Conservation (phyloP, 2,888 invertebrate species). For the Steromphala cineraria region DNA sequence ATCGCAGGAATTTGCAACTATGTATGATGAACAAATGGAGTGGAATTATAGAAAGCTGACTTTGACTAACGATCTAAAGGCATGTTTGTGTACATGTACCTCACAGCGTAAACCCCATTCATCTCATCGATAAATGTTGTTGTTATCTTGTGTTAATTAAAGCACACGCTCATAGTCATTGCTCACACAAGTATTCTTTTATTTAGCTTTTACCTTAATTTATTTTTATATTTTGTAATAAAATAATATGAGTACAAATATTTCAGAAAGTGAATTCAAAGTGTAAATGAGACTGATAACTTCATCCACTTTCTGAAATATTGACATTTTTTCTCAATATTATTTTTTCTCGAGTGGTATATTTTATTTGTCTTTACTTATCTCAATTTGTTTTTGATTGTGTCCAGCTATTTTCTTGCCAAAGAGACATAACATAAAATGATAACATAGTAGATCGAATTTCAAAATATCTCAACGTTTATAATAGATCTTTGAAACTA, state of each 20-base stretch:
- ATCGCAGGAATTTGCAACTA: no score
- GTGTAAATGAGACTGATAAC: background rate
- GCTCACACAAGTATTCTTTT: no score
- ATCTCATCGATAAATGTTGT: background rate
- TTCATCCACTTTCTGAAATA: constrained; percentile 3
- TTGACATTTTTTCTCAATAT: background rate
- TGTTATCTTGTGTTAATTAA: background rate
- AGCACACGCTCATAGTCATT: no score
- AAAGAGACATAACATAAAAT: background rate
- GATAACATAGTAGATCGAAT: background rate
- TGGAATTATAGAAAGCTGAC: no score
- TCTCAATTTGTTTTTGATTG: background rate
- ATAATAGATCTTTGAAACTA: no score
- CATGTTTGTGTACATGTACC: no score
- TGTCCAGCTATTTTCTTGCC: background rate
- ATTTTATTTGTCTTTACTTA: background rate
- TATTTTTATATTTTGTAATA: no score
- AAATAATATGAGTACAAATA: no score
- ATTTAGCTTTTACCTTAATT: no score
- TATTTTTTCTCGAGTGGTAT: background rate
- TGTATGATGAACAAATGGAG: no score
- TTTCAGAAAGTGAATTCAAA: background rate
- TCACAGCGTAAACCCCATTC: no score
- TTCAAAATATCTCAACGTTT: background rate
- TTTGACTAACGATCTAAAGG: no score